These are phyloP conservation scores for Acanthosepion pharaonis DNA, from an alignment of 2,888 invertebrate genomes.

Conservation along the genomic window DNA sequence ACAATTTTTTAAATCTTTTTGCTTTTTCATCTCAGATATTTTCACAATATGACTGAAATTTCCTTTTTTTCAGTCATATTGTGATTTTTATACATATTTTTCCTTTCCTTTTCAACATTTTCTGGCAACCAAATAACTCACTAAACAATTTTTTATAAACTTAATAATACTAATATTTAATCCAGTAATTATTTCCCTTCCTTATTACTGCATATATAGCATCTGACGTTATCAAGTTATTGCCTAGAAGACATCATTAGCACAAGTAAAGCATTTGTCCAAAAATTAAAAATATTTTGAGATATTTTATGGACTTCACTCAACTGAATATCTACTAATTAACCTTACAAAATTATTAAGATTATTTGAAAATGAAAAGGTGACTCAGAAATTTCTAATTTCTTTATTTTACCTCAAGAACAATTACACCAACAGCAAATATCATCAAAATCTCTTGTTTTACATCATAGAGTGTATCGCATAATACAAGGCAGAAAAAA, in stretches of 20 bases:
- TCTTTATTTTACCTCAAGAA: background rate
- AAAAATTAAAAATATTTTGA: background rate
- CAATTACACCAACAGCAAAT: background rate
- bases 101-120: background rate
- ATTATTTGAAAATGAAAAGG: background rate
- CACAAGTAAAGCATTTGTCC: background rate
- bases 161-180: conserved; percentile 17
- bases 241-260: background rate
- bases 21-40: background rate
- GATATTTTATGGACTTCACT: background rate
- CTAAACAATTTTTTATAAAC: background rate
- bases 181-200: background rate
- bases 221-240: background rate
- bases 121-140: background rate
- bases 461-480: background rate
- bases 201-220: background rate
- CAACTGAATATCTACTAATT: background rate
- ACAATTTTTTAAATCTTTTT: background rate
- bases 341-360: background rate
- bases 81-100: background rate
- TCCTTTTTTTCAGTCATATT: background rate
- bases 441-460: background rate
- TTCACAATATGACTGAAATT: background rate
- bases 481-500: background rate
- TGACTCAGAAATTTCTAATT: background rate